Base-by-base conservation (phyloP, 1,140 invertebrate genomes). In the Drosophila mojavensis region DNA sequence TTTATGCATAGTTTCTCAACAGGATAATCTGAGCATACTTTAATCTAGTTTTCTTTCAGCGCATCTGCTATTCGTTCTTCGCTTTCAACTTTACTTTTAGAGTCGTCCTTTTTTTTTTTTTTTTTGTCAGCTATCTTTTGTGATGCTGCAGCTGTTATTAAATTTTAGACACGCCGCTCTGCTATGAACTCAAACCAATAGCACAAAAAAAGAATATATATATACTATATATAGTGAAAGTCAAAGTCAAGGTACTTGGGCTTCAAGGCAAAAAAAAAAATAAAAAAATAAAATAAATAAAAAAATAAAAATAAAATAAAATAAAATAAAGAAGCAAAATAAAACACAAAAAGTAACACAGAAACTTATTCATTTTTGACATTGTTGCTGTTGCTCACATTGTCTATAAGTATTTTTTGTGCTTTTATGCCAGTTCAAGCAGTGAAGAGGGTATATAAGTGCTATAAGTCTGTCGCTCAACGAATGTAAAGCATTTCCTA, bases 151-250 rank as follows among this genome's bases (percentile, higher is more conserved):
- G 48, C 51, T 82, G 66, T 88, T 88, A 88, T 85, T 85, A 85
- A 81, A 78, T 85, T 85, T 84, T 85, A 68, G 69, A 85, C 70
- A 78, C 78, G 36, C 70, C 64, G 60, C 33, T 45, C n/a, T 41
- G 20, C 13, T 13, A 15, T n/a, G 24, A 47, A 60, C 48, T 48
- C 11, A 47, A 47, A 7, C 41, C 43, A 61, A 55, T 45, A 7
- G 24, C 6, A 24, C 17, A 17, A 13, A 20, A 24, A 28, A 45
- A 13, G 45, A 5, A 36, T 10, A n/a, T 39, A 54, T 26, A 39
- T 6, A 65, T 33, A 24, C 15, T 15, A 41, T 6, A n/a, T 20
- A 24, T 36, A 69, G 54, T 60, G 41, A 55, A 74, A 61, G 51
- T 63, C 53, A 75, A 71, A 72, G 61, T 50, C 54, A 75, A 71